Base-by-base conservation (phyloP, 2,888 invertebrate genomes). In the Torymus auratus region DNA sequence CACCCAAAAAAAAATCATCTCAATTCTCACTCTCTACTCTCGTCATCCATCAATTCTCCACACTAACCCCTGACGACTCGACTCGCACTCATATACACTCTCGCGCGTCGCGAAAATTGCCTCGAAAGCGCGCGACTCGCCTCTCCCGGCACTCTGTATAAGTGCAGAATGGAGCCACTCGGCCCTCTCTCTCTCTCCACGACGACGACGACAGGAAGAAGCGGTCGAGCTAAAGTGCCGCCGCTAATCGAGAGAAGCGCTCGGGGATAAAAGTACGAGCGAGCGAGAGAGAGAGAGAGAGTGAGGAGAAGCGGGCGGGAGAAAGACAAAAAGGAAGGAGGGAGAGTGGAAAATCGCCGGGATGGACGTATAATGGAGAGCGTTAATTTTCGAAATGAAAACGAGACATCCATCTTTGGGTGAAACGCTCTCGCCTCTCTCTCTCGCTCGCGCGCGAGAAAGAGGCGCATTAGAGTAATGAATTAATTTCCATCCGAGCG, bases 331-430 rank as follows among this genome's bases (percentile, higher is more conserved):
- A 53, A 20, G n/a, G 50, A 50, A 1, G 20, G 20, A 20, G 20
- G n/a, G 61, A 28, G 28, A 28, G 28, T 2, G 7, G 28, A 28
- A 28, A 28, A 28, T 28, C 28, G 28, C 28, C 28, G 28, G 5
- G 56, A 61, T 23, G 20, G 75, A n/a, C 53, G 72, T 85, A 87
- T 88, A 88, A 89, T 86, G 87, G 88, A 86, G 89, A 90, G 90
- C 88, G 89, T 90, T 90, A 90, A 90, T 90, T 90, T 88, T 89
- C 88, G 86, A 88, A 90, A 90, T 90, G 90, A 90, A 91, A 90
- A 89, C 87, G 89, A 88, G 89, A 89, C 89, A 88, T 89, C 88
- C 87, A 88, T 90, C 89, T 89, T 89, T 89, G 86, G 87, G 84
- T 82, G 82, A 83, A 85, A 85, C 85, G 86, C 87, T 86, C 41